phyloP scores from a whole-genome alignment of 2,113 vertebrate genomes.

The Osmerus mordax region DNA sequence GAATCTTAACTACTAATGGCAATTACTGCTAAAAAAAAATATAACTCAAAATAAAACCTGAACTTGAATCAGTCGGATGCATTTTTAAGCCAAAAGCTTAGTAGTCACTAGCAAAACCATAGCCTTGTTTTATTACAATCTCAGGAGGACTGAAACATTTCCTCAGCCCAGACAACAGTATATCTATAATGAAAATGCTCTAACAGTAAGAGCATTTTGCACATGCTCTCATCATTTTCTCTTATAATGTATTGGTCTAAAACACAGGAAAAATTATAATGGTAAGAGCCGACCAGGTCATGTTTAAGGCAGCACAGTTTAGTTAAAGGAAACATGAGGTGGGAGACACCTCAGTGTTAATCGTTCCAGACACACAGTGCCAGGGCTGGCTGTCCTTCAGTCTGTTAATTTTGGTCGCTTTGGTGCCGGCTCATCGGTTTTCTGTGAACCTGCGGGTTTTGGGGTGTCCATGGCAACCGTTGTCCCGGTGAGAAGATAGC shows the following conservation, averaged over 20 bases:
- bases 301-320: too few relatives aligned
- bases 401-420: conserved; percentile 81
- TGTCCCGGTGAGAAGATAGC: conserved; percentile 89
- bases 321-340: too few relatives aligned
- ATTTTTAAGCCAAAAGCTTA: conserved; percentile 18
- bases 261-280: conserved; percentile 14
- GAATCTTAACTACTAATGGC: conserved; percentile 30
- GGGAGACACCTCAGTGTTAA: too few relatives aligned
- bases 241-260: conserved; percentile 28
- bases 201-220: not conserved
- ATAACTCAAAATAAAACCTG: conserved; percentile 26
- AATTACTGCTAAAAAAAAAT: conserved; percentile 23
- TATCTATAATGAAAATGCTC: not conserved
- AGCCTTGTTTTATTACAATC: conserved; percentile 9
- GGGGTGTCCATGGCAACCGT: conserved; percentile 73
- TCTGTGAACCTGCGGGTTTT: conserved; percentile 53
- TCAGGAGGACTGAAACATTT: conserved; percentile 9
- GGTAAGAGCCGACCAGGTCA: conserved; percentile 41
- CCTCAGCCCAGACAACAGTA: conserved; percentile 20
- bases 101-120: conserved; percentile 40
- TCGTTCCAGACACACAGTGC: not conserved
- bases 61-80: not conserved
- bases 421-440: conserved; percentile 75
- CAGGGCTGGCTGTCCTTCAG: conserved; percentile 55
- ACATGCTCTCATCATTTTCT: not conserved